phyloP scores from a whole-genome alignment of 2,113 vertebrate species.

The Pachycephala philippinensis region DNA sequence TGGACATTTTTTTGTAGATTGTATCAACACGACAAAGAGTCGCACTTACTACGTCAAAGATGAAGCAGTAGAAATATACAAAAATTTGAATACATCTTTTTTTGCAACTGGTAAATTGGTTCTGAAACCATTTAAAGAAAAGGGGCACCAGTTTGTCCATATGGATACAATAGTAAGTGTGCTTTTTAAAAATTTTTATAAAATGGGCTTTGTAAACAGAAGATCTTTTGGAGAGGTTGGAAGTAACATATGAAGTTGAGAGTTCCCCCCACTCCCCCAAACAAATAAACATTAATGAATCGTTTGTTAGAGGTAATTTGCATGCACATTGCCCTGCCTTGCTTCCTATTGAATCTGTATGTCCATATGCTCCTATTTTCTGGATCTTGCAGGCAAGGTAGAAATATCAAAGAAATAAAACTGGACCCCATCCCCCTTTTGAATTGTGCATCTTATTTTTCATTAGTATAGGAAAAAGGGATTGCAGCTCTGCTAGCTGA shows the following conservation, averaged over 20 bases:
- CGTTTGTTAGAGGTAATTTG: neutral
- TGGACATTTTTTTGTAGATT: constrained; percentile 54
- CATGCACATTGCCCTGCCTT: neutral
- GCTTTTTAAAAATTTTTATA: neutral
- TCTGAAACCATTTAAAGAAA: constrained; percentile 75
- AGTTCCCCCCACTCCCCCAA: accelerated
- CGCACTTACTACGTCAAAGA: constrained; percentile 17
- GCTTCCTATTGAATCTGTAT: neutral
- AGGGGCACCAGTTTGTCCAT: constrained; percentile 71
- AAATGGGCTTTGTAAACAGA: neutral
- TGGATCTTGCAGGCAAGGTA: neutral
- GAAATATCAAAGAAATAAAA: neutral
- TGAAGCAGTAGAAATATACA: constrained; percentile 60
- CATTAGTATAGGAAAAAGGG: neutral
- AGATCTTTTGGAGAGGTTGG: neutral
- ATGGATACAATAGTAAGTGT: constrained; percentile 72
- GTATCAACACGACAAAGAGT: constrained; percentile 47
- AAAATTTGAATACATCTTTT: constrained; percentile 60
- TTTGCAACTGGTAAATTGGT: constrained; percentile 75
- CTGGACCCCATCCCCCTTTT: accelerated
- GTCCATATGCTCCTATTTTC: neutral
- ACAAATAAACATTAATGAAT: neutral
- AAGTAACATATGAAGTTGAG: neutral
- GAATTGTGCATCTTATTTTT: neutral
- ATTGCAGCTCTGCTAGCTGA: neutral